phyloP scores from a whole-genome alignment of 1,140 invertebrate genomes.

The Macrosteles quadrilineatus region DNA sequence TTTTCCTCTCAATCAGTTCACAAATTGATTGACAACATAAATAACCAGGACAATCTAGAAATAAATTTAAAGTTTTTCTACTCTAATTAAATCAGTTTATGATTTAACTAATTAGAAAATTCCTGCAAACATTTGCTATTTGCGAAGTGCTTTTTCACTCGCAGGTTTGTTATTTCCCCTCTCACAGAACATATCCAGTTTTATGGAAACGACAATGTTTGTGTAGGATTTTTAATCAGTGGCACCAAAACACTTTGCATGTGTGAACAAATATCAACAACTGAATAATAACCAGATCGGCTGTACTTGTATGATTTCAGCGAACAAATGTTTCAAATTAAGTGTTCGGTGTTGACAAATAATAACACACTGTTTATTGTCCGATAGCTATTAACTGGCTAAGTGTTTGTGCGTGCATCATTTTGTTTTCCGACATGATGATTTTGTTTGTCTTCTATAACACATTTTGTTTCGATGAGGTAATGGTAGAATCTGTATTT shows the following conservation, averaged over 20 bases:
- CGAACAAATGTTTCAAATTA: conserved; percentile 16
- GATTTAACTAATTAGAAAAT: too few relatives aligned
- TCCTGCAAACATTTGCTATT: too few relatives aligned
- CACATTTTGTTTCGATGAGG: too few relatives aligned
- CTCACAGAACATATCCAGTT: not conserved
- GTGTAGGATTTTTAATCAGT: conserved; percentile 8
- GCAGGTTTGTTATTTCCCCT: too few relatives aligned
- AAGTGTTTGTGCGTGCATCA: conserved; percentile 14
- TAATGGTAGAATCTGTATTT: too few relatives aligned
- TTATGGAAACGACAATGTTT: conserved; percentile 17
- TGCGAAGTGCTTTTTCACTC: too few relatives aligned
- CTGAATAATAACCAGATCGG: conserved; percentile 7
- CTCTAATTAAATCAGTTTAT: too few relatives aligned
- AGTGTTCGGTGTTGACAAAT: not conserved
- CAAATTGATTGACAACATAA: too few relatives aligned
- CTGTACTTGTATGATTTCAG: conserved; percentile 11
- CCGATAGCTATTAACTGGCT: conserved; percentile 1
- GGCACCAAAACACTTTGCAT: conserved; percentile 18
- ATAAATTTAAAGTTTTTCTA: too few relatives aligned
- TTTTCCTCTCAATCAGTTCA: too few relatives aligned
- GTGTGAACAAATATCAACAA: conserved; percentile 23
- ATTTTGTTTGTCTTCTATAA: conserved; percentile 3
- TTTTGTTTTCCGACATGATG: conserved; percentile 14
- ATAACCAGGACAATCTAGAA: too few relatives aligned
- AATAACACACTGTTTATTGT: conserved; percentile 13